Percentiles rank a stretch among this genome's conserved stretches.
These are phyloP conservation scores for Callopanchax toddi DNA, from an alignment of 2,113 vertebrate genomes.

Conservation along the genomic window DNA sequence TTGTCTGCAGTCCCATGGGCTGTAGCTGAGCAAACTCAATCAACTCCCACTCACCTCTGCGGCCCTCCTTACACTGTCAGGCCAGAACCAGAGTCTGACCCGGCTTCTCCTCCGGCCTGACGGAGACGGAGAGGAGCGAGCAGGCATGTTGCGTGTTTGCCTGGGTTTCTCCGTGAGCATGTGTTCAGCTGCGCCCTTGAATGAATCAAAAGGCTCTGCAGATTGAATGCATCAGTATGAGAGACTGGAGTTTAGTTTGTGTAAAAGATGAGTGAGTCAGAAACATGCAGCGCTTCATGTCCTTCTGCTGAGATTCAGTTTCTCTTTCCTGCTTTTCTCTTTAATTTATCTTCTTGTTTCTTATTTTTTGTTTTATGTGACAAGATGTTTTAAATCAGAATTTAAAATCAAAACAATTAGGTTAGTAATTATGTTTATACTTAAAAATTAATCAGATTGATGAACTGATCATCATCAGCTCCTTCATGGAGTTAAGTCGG, in stretches of 20 bases:
- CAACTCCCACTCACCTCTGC: slow-evolving; percentile 76
- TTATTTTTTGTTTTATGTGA: too few species aligned
- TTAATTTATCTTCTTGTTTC: too few species aligned
- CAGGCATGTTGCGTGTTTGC: neutral
- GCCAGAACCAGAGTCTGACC: slow-evolving; percentile 54
- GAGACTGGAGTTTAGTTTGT: slow-evolving; percentile 9
- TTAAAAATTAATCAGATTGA: too few species aligned
- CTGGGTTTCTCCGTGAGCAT: slow-evolving; percentile 31
- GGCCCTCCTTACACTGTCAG: slow-evolving; percentile 56
- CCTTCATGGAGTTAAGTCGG: too few species aligned
- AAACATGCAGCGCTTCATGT: neutral
- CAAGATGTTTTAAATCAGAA: too few species aligned
- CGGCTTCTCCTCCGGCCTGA: slow-evolving; percentile 47
- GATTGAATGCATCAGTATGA: slow-evolving; percentile 44
- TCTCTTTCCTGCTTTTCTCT: too few species aligned
- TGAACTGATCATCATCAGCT: too few species aligned
- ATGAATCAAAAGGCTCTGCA: slow-evolving; percentile 56
- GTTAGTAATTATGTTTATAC: too few species aligned
- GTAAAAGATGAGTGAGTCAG: neutral
- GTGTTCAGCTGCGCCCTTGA: slow-evolving; percentile 56
- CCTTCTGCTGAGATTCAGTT: too few species aligned
- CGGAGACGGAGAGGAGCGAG: slow-evolving; percentile 12
- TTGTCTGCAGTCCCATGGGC: slow-evolving; percentile 79
- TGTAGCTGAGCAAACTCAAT: slow-evolving; percentile 83
- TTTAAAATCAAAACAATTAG: too few species aligned